Evolutionary conservation across 2,797 vertebrate genomes (phyloP).

Genomic region (Sarcophilus harrisii): DNA sequence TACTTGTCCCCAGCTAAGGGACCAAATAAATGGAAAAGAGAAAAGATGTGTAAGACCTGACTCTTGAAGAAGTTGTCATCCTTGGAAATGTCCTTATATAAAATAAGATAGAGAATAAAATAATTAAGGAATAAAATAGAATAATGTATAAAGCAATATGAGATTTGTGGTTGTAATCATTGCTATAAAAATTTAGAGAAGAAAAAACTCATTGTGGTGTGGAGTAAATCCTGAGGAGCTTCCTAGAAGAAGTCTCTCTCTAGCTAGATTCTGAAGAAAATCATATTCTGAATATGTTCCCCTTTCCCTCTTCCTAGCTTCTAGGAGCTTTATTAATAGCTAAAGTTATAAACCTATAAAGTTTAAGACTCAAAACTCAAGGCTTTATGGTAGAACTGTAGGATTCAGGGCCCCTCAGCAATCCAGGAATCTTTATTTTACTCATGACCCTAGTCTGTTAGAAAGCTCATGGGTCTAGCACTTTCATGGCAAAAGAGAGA

Average conservation of each 20-base stretch:
- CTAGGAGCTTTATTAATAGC: not conserved
- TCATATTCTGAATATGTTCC: not conserved
- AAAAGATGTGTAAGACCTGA: not conserved
- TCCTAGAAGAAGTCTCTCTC: not conserved
- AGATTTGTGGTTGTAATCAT: not conserved
- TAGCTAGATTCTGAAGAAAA: not conserved
- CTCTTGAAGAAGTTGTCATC: not conserved
- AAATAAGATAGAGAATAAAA: not conserved
- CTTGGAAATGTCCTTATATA: not conserved
- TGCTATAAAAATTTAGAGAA: not conserved
- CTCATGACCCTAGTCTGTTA: not conserved
- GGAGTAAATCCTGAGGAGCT: not conserved
- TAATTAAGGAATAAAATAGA: no score
- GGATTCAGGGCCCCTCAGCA: constrained; percentile 3
- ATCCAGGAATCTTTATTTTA: not conserved
- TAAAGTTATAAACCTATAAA: not conserved
- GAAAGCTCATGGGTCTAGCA: not conserved
- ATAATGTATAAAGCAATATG: no score
- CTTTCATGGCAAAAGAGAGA: not conserved
- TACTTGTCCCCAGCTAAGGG: not conserved
- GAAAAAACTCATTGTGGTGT: not conserved
- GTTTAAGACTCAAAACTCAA: constrained; percentile 28
- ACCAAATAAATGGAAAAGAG: not conserved
- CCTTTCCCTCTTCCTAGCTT: not conserved
- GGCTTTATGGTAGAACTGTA: constrained; percentile 23